Base-by-base conservation (phyloP, 2,113 vertebrate genomes). In the Triplophysa dalaica region DNA sequence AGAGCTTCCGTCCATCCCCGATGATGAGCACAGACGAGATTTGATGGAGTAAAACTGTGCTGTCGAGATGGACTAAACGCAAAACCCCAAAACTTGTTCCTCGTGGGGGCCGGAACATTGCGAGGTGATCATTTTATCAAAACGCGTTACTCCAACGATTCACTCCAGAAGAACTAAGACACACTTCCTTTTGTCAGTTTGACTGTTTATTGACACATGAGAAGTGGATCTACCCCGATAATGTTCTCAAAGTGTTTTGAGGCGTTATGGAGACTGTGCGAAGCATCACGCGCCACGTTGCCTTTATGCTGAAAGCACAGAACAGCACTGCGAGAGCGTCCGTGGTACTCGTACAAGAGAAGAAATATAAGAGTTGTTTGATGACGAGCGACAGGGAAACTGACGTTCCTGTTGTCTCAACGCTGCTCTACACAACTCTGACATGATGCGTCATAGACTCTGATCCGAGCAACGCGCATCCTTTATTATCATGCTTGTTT, bases 41-140 rank as follows among this genome's bases (percentile, higher is more conserved):
- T 75, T 62, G 63, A 33, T 14, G 68, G 77, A 22, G 60, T 33
- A n/a, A n/a, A 56, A 52, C 78, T 80, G 61, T 73, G 78, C 69
- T 2, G 58, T 64, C 38, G 33, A 45, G 56, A 69, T 75, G 63
- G 52, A 75, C 14, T 69, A 8, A 75, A 69, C 12, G 3, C 4
- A 66, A 65, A 45, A n/a, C 10, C 26, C 10, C 13, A 41, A 61
- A 10, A 4, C 29, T 24, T 11, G 50, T n/a, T 74, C 12, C 38
- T 45, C 58, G 17, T 22, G 21, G n/a, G 64, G 48, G 64, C 74
- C 33, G 50, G 33, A 38, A 33, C 24, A 48, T 17, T 58, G 29
- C 19, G 17, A 73, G 24, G 22, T 38, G 5, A 38, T 38, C 33
- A 38, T 38, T 38, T 38, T 38, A 38, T 38, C 33, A 38, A 8